phyloP scores from a whole-genome alignment of 2,888 invertebrate species.

The Serripes groenlandicus region DNA sequence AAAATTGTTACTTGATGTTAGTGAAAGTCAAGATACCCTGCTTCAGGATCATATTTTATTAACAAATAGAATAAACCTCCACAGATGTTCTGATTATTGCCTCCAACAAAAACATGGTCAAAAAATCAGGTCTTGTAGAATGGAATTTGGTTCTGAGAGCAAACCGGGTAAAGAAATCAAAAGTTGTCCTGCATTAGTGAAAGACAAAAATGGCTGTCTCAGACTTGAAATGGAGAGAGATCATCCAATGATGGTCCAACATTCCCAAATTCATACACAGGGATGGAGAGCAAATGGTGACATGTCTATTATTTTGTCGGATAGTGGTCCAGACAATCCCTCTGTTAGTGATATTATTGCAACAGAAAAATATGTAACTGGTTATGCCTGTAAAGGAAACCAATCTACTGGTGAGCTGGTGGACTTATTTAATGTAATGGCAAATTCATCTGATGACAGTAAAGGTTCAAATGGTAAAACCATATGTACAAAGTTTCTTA shows the following conservation, averaged over 20 bases:
- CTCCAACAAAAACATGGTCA: neutral
- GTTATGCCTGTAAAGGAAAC: too few species aligned
- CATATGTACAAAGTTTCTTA: neutral
- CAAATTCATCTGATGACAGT: neutral
- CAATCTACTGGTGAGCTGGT: neutral
- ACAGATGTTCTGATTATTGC: conserved; percentile 33
- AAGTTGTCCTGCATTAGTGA: neutral
- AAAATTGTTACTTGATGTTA: conserved; percentile 29
- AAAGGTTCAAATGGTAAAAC: neutral
- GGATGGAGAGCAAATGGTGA: conserved; percentile 38
- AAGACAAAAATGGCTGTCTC: conserved; percentile 9
- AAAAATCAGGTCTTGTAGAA: neutral
- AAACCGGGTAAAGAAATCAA: neutral
- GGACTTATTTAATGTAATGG: conserved; percentile 3
- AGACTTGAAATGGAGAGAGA: conserved; percentile 14
- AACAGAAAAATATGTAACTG: conserved; percentile 3
- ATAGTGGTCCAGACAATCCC: conserved; percentile 14
- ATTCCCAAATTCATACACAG: conserved; percentile 29
- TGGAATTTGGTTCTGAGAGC: too few species aligned
- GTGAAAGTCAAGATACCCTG: conserved; percentile 12
- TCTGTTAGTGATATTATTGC: conserved; percentile 9
- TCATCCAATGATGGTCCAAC: conserved; percentile 25
- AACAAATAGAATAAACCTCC: conserved; percentile 26
- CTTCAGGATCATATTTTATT: conserved; percentile 27
- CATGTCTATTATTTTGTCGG: neutral